Evolutionary conservation across 2,888 invertebrate species (phyloP), one percentile per base, ranked within the genome.

Genomic region (Nomada ferruginata): DNA sequence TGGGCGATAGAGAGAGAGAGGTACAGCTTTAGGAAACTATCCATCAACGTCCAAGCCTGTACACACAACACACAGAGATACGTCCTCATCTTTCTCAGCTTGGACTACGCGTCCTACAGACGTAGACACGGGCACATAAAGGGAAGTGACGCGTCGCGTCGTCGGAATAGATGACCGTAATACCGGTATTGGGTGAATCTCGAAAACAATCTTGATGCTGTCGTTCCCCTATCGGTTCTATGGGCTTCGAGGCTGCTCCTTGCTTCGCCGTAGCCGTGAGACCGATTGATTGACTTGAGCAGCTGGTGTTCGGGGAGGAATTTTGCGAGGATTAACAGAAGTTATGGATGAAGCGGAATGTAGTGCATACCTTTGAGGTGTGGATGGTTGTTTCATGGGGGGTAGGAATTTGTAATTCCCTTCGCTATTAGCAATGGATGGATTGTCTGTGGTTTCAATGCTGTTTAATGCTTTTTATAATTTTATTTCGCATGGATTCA

Each of bases 41-140:
- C 85, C 82, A 87, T 90, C 89, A 90, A 88, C 76, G 89, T 87
- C 88, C 69, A 72, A 20, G 44, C 64, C 50, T 82, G 72, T 74
- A 76, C 78, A 82, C 79, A 82, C 65, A 55, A 74, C 66, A 20
- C 44, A 42, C 4, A 13, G 65, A 72, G 63, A 74, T 70, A 75
- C 47, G 69, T 78, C 26, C 74, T 65, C 76, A 63, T 71, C 71
- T 76, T 81, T 71, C 77, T 70, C 72, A 23, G 44, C 29, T 50
- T 26, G 11, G 26, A 13, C 66, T 57, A 18, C 64, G 59, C 52
- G 18, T 5, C 61, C 73, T 55, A 63, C 63, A 71, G 29, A 65
- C 59, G 66, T 23, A 68, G 20, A 72, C 65, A 23, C 72, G 78
- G 55, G 13, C 26, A 13, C 23, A 2, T 11, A 55, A 23, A 77